Evolutionary conservation across 1,140 invertebrate species (phyloP).

Genomic region (Drosophila burlai): DNA sequence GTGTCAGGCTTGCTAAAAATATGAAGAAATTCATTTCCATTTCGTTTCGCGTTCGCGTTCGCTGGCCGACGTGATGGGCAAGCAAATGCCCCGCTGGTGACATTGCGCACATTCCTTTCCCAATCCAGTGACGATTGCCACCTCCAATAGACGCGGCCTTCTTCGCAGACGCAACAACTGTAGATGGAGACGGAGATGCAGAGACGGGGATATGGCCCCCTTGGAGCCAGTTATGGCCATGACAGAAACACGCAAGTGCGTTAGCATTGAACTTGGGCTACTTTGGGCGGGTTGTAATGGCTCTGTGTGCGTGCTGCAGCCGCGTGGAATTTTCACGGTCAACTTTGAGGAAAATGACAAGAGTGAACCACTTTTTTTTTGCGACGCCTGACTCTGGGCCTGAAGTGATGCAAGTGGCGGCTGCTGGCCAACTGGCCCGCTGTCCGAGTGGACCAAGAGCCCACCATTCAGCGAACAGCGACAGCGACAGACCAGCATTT

Average conservation of each 20-base stretch:
- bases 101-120: conserved; percentile 40
- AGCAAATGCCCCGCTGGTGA: conserved; percentile 23
- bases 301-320: conserved; percentile 52
- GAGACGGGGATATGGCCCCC: conserved; percentile 13
- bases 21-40: conserved; percentile 48
- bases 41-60: conserved; percentile 42
- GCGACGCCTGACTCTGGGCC: conserved; percentile 20
- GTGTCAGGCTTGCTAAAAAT: conserved; percentile 17
- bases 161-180: conserved; percentile 28
- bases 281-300: conserved; percentile 36
- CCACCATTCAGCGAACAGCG: conserved; percentile 4
- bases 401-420: conserved; percentile 70
- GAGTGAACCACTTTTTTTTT: conserved; percentile 25
- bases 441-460: conserved; percentile 47
- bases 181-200: background rate
- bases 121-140: conserved; percentile 27
- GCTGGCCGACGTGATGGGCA: conserved; percentile 46
- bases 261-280: conserved; percentile 63
- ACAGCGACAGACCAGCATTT: conserved; percentile 38
- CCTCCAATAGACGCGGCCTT: conserved; percentile 11
- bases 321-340: conserved; percentile 62
- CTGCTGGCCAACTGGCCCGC: conserved; percentile 60
- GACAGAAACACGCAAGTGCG: conserved; percentile 57
- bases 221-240: conserved; percentile 35
- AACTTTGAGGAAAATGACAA: conserved; percentile 60